phyloP scores from a whole-genome alignment of 2,888 invertebrate genomes.

The Heterodera filipjevi region DNA sequence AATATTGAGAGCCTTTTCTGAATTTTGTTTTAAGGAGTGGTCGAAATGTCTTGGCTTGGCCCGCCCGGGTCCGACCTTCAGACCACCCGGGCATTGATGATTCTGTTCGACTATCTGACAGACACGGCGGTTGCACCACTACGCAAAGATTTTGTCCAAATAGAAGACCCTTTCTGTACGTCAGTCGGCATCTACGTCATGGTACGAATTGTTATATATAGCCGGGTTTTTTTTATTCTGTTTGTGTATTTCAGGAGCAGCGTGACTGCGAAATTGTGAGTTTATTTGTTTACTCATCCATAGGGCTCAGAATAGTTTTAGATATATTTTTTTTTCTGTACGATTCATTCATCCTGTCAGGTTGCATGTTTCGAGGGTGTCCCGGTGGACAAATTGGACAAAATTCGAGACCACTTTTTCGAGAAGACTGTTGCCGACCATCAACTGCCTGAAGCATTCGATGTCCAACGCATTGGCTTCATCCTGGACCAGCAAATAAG shows the following conservation, averaged over 20 bases:
- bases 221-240: not conserved
- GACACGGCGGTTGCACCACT: conserved; percentile 85
- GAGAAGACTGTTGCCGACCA: conserved; percentile 52
- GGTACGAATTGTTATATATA: not conserved
- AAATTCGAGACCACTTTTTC: conserved; percentile 45
- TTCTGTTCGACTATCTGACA: conserved; percentile 72
- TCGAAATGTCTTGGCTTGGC: conserved; percentile 63
- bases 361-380: conserved; percentile 55
- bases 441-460: conserved; percentile 70
- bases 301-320: not conserved
- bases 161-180: conserved; percentile 52
- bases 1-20: too few relatives aligned
- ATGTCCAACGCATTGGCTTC: conserved; percentile 78
- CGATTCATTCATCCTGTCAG: not conserved
- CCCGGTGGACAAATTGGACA: conserved; percentile 51
- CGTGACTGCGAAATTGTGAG: conserved; percentile 45
- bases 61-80: conserved; percentile 36
- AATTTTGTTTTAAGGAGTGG: conserved; percentile 44
- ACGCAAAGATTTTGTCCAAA: conserved; percentile 69
- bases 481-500: conserved; percentile 69
- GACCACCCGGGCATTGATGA: conserved; percentile 42
- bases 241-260: conserved; percentile 37
- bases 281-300: too few relatives aligned
- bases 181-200: conserved; percentile 38
- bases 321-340: not conserved